Evolutionary conservation across 2,113 vertebrate genomes (phyloP).

Genomic region (Petroica traversi): DNA sequence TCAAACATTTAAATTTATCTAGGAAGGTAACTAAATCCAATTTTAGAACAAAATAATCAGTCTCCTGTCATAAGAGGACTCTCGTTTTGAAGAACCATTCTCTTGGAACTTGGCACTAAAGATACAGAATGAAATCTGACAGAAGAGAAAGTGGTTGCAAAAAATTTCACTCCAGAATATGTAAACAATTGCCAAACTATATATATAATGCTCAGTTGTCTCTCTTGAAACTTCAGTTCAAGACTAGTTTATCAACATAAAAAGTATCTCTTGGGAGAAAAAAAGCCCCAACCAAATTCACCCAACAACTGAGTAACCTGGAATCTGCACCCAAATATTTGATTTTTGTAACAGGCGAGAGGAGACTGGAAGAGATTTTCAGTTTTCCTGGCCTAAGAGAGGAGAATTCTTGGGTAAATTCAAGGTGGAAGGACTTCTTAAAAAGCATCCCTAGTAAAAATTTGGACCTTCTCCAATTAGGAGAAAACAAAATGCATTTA

Average conservation of each 20-base stretch:
- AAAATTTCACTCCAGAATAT: background rate
- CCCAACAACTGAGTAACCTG: background rate
- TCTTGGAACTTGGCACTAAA: background rate
- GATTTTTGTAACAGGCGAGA: background rate
- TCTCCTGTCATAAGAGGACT: background rate
- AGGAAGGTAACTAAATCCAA: background rate
- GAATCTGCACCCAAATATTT: constrained; percentile 26
- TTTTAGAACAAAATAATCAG: background rate
- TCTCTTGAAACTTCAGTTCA: background rate
- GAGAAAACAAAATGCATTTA: background rate
- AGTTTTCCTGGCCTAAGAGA: background rate
- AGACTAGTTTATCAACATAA: background rate
- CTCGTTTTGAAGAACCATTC: background rate
- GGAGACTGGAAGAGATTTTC: background rate
- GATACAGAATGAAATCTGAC: background rate
- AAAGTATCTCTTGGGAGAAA: background rate
- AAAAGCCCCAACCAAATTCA: background rate
- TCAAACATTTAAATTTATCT: background rate
- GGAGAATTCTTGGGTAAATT: background rate
- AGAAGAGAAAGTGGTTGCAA: background rate
- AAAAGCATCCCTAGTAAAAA: constrained; percentile 39
- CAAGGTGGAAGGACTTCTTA: background rate
- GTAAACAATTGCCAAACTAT: background rate
- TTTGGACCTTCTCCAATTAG: background rate
- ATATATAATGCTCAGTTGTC: background rate